A percentile compares a stretch with the other conserved stretches of the same genome.
Conservation (phyloP, 2,113 vertebrate species). For the Xiphophorus couchianus region DNA sequence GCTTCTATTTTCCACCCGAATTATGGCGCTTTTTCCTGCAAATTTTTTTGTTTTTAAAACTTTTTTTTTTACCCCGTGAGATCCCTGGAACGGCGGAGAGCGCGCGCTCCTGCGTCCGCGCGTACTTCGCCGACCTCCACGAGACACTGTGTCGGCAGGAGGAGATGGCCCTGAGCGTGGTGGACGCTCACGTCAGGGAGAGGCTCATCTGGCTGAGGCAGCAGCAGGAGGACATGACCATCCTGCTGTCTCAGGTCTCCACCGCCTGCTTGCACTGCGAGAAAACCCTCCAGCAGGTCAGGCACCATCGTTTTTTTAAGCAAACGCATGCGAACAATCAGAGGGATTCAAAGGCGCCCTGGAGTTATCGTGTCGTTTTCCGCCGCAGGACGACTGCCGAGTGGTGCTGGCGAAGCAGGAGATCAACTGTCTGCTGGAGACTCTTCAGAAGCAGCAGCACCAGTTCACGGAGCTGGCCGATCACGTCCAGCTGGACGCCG, state of each 20-base stretch:
- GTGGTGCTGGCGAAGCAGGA: constrained; percentile 96
- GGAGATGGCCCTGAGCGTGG: constrained; percentile 98
- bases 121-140: constrained; percentile 97
- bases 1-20: background rate
- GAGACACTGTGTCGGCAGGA: constrained; percentile 98
- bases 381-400: constrained; percentile 91
- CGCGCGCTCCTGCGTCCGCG: constrained; percentile 94
- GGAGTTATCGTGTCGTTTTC: too few species aligned
- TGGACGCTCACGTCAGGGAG: constrained; percentile 95
- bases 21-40: fast-evolving
- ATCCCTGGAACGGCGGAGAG: constrained; percentile 95
- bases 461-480: constrained; percentile 97
- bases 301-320: background rate
- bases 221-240: constrained; percentile 99
- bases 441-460: constrained; percentile 96
- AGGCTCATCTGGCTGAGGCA: constrained; percentile 97
- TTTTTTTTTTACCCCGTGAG: constrained; percentile 58
- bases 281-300: constrained; percentile 97
- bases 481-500: constrained; percentile 93
- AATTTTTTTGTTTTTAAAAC: background rate
- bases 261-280: constrained; percentile 98
- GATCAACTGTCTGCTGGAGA: constrained; percentile 93
- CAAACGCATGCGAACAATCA: too few species aligned
- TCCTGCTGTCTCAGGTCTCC: constrained; percentile 96
- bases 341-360: too few species aligned